These are phyloP conservation scores for Misgurnus mizolepis DNA, from an alignment of 2,113 vertebrate species.

Conservation along the genomic window DNA sequence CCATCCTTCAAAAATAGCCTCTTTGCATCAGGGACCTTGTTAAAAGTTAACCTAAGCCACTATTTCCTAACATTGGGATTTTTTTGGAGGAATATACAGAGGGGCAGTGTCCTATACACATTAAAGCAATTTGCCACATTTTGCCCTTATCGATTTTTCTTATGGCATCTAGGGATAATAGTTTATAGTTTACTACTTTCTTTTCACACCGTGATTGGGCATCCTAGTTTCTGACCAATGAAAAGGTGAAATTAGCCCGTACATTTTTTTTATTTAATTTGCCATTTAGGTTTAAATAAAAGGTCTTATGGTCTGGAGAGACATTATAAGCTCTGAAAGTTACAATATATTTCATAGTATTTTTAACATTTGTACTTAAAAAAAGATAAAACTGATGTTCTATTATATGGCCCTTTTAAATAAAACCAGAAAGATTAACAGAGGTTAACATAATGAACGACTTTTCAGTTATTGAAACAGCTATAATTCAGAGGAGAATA, in stretches of 20 bases:
- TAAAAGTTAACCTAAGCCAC: neutral
- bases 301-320: neutral
- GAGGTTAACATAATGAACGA: slow-evolving; percentile 14
- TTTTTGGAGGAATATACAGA: neutral
- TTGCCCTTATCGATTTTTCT: neutral
- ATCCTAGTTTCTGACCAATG: neutral
- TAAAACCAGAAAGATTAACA: slow-evolving; percentile 24
- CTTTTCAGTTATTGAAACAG: slow-evolving; percentile 22
- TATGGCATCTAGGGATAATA: neutral
- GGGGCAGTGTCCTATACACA: neutral
- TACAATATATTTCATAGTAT: neutral
- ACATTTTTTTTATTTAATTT: neutral
- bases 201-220: no score
- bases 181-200: neutral
- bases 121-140: neutral
- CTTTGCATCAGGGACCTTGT: neutral
- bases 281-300: neutral
- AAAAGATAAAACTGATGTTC: neutral
- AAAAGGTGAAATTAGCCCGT: neutral
- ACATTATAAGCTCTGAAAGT: neutral
- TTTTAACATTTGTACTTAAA: neutral
- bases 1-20: neutral
- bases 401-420: neutral
- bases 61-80: neutral
- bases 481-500: slow-evolving; percentile 11